Conservation (phyloP, 1,140 invertebrate species). For the Apis cerana region DNA sequence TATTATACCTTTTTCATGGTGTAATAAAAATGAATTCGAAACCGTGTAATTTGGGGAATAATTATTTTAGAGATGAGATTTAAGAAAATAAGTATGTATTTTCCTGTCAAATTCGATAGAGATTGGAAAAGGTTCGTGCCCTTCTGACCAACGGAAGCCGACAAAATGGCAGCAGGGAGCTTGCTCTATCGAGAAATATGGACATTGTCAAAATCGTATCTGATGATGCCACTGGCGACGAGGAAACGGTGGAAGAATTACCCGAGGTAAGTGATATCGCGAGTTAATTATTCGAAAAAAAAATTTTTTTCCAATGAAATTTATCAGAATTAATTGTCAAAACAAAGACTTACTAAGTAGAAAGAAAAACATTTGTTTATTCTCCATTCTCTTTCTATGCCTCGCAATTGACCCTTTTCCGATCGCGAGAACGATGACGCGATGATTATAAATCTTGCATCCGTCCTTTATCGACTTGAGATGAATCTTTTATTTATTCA, state of each 20-base stretch:
- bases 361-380: background rate
- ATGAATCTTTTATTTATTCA: background rate
- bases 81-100: too few relatives aligned
- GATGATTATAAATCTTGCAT: background rate
- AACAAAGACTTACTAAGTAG: background rate
- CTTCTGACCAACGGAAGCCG: constrained; percentile 81
- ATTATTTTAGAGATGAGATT: too few relatives aligned
- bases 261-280: constrained; percentile 64
- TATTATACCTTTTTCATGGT: background rate
- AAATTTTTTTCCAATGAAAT: background rate
- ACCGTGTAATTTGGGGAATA: too few relatives aligned
- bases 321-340: background rate
- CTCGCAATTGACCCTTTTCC: background rate
- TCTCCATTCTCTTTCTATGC: background rate
- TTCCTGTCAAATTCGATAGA: background rate
- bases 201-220: constrained; percentile 85
- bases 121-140: constrained; percentile 80
- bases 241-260: constrained; percentile 73
- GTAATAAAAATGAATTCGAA: too few relatives aligned
- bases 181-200: constrained; percentile 84
- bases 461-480: background rate
- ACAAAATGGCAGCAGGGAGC: constrained; percentile 80
- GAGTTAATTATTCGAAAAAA: background rate
- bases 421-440: background rate
- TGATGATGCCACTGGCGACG: constrained; percentile 67